A percentile compares a stretch with the other conserved stretches of the same genome.
Conservation (phyloP, 2,113 vertebrate species). For the Tachycineta bicolor region DNA sequence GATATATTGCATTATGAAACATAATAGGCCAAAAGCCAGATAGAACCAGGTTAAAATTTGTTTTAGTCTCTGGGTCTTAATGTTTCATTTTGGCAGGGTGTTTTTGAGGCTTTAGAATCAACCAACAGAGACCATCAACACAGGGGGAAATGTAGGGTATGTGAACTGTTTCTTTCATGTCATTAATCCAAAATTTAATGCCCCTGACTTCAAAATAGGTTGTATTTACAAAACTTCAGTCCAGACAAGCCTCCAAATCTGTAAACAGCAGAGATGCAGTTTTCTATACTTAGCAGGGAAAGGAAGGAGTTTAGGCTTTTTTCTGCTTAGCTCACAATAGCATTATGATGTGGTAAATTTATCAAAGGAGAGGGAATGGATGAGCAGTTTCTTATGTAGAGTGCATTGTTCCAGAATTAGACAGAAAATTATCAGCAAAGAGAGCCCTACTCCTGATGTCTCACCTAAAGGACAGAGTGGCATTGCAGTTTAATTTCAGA, state of each 20-base stretch:
- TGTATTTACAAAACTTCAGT: constrained; percentile 23
- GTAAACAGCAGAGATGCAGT: not conserved
- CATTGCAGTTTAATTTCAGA: not conserved
- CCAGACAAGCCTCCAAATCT: not conserved
- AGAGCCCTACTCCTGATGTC: not conserved
- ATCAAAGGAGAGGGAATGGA: not conserved
- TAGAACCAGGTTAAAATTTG: not conserved
- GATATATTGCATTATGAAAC: not conserved
- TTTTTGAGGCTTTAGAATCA: not conserved
- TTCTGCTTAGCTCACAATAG: not conserved
- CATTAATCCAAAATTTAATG: not conserved
- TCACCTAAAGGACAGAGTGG: not conserved
- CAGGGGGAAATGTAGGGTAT: not conserved
- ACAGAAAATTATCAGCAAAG: not conserved
- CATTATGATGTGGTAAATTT: not conserved
- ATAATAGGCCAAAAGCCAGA: not conserved
- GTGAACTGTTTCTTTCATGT: not conserved
- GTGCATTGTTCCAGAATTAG: not conserved
- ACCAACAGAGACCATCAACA: not conserved
- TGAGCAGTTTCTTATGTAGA: not conserved
- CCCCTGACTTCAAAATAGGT: not conserved
- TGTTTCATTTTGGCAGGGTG: not conserved
- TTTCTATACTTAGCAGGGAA: constrained; percentile 4
- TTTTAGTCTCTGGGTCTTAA: not conserved
- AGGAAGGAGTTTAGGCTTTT: not conserved